A percentile compares a stretch with the other conserved stretches of the same genome.
Conservation (phyloP, 2,797 vertebrate genomes). For the Sebastes goodei region DNA sequence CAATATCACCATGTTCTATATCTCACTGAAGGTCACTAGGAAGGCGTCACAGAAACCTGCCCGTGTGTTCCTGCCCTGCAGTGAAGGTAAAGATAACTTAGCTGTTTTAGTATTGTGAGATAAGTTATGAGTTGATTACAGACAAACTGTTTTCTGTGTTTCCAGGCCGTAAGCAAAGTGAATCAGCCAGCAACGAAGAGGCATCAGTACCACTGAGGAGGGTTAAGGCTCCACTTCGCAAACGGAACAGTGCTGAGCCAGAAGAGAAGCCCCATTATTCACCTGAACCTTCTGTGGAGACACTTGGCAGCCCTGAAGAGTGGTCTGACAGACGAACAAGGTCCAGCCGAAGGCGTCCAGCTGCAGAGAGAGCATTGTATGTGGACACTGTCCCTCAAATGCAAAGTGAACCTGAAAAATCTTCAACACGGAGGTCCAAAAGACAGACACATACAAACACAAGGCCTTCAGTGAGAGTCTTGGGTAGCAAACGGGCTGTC, state of each 20-base stretch:
- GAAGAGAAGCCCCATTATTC: not conserved
- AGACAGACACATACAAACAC: not conserved
- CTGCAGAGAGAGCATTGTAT: not conserved
- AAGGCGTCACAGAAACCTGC: conserved; percentile 3
- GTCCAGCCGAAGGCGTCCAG: not conserved
- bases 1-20: not conserved
- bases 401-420: not conserved
- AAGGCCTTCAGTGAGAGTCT: not conserved
- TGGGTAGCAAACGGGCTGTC: not conserved
- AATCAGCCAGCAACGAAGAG: not conserved
- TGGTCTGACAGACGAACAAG: not conserved
- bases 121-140: not conserved
- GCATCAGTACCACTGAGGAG: conserved; percentile 31
- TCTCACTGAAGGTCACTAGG: conserved; percentile 22
- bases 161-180: conserved; percentile 28
- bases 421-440: conserved; percentile 5
- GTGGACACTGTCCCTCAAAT: conserved; percentile 5
- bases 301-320: not conserved
- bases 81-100: conserved; percentile 41
- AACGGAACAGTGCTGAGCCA: not conserved
- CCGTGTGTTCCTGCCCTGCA: not conserved
- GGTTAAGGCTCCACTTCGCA: conserved; percentile 31
- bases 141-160: conserved; percentile 9
- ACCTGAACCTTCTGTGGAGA: not conserved
- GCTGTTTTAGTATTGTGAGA: not conserved